Evolutionary conservation across 2,888 invertebrate genomes (phyloP), one percentile per base, ranked within the genome.

Genomic region (Cordylochernes scorpioides): DNA sequence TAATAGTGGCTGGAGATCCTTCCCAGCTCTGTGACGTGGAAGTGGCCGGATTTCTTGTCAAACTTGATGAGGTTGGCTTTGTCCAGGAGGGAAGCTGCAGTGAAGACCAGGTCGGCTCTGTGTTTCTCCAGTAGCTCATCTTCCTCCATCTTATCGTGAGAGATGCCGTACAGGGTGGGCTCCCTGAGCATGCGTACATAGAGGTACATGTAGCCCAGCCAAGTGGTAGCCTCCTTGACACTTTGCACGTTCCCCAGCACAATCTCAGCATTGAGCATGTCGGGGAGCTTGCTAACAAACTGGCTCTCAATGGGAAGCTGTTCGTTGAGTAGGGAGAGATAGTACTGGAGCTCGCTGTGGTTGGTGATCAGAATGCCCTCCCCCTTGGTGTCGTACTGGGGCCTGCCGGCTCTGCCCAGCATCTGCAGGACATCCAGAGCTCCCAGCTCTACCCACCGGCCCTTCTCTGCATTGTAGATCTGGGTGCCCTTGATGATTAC

Each of bases 1-100:
- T 99, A 99, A 61, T 77, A 97, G 59, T 99, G 91, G 1, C 88
- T 88, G 3, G 94, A 82, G 48, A 99, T 97, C 19, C 97, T 66
- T 2, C 97, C 97, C 7, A 94, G 59, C 54, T 94, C 94, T 0
- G 91, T 91, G 0, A 78, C 58, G 49, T 74, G 72, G 41, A 77
- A 69, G 45, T 67, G 63, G 2, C 94, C 97, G 2, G 74, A 71
- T 51, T 84, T 86, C 9, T 84, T 64, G 45, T 94, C 97, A 53
- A 94, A 99, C 43, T 88, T 84, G 9, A 84, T 60, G 1, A 99
- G 60, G n/a, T 86, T 82, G 45, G 80, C 77, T 41, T 88, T 74
- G 54, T 97, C 94, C 27, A 97, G 58, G 36, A 73, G 60, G 17
- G 71, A 55, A 0, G 88, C 86, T 0, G 94, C 91, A 0, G 94